A percentile compares a stretch with the other conserved stretches of the same genome.
Conservation (phyloP, 1,140 invertebrate genomes). For the Himalopsyche phryganea region DNA sequence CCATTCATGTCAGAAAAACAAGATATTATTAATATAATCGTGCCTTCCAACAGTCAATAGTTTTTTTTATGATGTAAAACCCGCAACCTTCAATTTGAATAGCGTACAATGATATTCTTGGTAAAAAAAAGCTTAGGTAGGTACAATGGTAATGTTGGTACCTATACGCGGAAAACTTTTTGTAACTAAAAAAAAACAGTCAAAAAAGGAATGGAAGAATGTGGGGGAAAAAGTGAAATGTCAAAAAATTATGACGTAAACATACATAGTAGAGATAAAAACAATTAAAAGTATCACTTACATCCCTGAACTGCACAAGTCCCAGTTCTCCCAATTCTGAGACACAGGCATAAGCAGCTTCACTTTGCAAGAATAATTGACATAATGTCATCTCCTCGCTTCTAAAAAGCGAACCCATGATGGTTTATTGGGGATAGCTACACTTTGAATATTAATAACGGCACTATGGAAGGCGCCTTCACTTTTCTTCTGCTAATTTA, state of each 20-base stretch:
- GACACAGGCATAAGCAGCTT: conserved; percentile 91
- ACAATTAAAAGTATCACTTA: conserved; percentile 55
- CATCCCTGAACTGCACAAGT: conserved; percentile 90
- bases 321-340: conserved; percentile 90
- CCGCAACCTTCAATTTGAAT: no score
- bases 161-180: background rate
- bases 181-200: background rate
- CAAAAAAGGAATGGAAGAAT: background rate
- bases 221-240: no score
- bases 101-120: no score
- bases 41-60: no score
- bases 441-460: background rate
- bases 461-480: background rate
- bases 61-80: no score
- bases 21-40: no score
- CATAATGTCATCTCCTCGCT: conserved; percentile 93
- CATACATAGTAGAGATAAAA: no score
- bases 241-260: no score
- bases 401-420: conserved; percentile 77
- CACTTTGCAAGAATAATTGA: conserved; percentile 88
- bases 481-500: background rate
- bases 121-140: background rate
- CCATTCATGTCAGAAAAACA: no score
- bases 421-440: conserved; percentile 2
- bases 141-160: no score